phyloP scores from a whole-genome alignment of 2,797 vertebrate species.

The Graptemys geographica region DNA sequence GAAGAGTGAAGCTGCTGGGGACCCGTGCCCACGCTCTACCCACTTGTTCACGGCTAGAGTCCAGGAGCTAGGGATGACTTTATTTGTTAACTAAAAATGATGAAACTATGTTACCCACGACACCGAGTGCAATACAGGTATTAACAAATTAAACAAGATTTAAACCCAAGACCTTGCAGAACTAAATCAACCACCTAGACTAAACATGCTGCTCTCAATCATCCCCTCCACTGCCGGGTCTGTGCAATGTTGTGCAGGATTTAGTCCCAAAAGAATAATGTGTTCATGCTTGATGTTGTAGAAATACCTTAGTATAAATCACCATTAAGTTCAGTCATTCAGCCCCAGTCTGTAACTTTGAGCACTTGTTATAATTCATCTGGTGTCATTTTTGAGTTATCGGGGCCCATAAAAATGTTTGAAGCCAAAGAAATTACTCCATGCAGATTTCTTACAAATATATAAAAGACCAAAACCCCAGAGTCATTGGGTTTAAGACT shows the following conservation, averaged over 20 bases:
- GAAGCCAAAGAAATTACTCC: rapidly evolving
- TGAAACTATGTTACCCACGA: not conserved
- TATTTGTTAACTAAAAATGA: not conserved
- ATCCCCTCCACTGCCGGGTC: not conserved
- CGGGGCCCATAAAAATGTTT: not conserved
- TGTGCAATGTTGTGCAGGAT: not conserved
- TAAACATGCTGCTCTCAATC: rapidly evolving
- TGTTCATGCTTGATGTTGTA: not conserved
- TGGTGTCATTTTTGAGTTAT: not conserved
- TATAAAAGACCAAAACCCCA: not conserved
- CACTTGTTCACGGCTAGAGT: not conserved
- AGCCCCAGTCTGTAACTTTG: not conserved
- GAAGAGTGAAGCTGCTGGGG: not conserved
- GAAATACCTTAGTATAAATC: not conserved
- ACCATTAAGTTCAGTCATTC: not conserved
- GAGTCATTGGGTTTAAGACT: not conserved
- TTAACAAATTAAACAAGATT: not conserved
- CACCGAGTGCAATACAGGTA: not conserved
- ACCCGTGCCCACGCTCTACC: not conserved
- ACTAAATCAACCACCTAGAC: not conserved
- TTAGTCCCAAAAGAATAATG: not conserved
- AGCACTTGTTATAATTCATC: not conserved
- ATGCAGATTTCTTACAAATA: rapidly evolving
- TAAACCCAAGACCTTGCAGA: not conserved
- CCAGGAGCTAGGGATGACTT: not conserved